These are phyloP conservation scores for Germaria angustata DNA, from an alignment of 2,888 invertebrate species.

Conservation along the genomic window DNA sequence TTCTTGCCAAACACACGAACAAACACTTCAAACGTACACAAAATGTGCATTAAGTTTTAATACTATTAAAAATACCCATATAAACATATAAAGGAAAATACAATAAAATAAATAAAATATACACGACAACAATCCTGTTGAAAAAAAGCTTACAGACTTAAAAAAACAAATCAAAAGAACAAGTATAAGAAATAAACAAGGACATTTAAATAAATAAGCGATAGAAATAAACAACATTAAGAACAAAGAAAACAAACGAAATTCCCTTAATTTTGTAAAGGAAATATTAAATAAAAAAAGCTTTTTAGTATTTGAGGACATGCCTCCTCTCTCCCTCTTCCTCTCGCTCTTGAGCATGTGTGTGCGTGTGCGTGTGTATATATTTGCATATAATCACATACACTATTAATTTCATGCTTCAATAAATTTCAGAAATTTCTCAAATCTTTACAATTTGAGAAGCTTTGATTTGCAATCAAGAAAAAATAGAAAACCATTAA, in stretches of 20 bases:
- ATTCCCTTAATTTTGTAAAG: neutral
- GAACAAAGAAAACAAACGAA: constrained; percentile 25
- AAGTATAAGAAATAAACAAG: constrained; percentile 41
- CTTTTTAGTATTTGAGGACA: too few relatives aligned
- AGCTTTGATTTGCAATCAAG: too few relatives aligned
- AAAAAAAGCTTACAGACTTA: constrained; percentile 44
- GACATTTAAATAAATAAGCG: constrained; percentile 56
- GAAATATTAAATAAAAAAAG: neutral
- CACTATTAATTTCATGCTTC: constrained; percentile 50
- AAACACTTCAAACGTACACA: constrained; percentile 41
- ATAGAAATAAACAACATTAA: constrained; percentile 18
- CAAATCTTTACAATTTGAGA: neutral
- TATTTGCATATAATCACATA: constrained; percentile 12
- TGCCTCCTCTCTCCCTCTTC: too few relatives aligned
- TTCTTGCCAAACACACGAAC: constrained; percentile 6
- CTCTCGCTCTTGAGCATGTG: neutral
- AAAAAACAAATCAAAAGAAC: constrained; percentile 19
- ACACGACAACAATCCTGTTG: constrained; percentile 4
- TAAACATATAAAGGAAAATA: constrained; percentile 1
- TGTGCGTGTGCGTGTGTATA: neutral
- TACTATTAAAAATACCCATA: constrained; percentile 50
- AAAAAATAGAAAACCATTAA: neutral
- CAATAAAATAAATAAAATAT: neutral
- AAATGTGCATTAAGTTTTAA: constrained; percentile 66
- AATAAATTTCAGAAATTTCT: constrained; percentile 31